phyloP scores from a whole-genome alignment of 2,113 vertebrate species.

The Halcyon senegalensis region DNA sequence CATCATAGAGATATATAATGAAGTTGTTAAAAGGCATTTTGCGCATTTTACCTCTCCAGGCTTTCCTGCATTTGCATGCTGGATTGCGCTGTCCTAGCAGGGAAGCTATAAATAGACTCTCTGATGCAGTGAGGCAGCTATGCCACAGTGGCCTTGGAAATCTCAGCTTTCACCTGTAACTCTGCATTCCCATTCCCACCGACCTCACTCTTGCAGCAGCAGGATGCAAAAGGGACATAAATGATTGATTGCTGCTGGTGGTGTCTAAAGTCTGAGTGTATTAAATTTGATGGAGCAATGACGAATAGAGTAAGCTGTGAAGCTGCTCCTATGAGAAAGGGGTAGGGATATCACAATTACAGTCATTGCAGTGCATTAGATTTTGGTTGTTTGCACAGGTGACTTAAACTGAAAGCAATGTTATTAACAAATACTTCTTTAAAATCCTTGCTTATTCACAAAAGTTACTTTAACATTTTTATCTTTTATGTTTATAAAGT shows the following conservation, averaged over 20 bases:
- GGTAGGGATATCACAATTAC: conserved; percentile 67
- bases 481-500: conserved; percentile 15
- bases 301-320: conserved; percentile 82
- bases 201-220: conserved; percentile 59
- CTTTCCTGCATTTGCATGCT: conserved; percentile 51
- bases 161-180: conserved; percentile 75
- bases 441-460: background rate
- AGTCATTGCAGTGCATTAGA: conserved; percentile 21
- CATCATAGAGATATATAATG: background rate
- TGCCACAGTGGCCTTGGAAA: conserved; percentile 75
- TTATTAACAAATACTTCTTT: background rate
- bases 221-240: conserved; percentile 74
- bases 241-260: conserved; percentile 91
- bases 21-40: conserved; percentile 42
- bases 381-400: conserved; percentile 23
- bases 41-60: conserved; percentile 43
- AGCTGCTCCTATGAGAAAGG: conserved; percentile 72
- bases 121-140: conserved; percentile 67
- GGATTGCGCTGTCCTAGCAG: conserved; percentile 68
- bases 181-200: conserved; percentile 50
- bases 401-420: background rate
- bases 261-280: conserved; percentile 88
- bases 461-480: background rate
- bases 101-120: conserved; percentile 72
- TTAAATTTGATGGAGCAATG: conserved; percentile 82